These are phyloP conservation scores for Calliphora vomitoria DNA, from an alignment of 2,888 invertebrate genomes.

Conservation along the genomic window DNA sequence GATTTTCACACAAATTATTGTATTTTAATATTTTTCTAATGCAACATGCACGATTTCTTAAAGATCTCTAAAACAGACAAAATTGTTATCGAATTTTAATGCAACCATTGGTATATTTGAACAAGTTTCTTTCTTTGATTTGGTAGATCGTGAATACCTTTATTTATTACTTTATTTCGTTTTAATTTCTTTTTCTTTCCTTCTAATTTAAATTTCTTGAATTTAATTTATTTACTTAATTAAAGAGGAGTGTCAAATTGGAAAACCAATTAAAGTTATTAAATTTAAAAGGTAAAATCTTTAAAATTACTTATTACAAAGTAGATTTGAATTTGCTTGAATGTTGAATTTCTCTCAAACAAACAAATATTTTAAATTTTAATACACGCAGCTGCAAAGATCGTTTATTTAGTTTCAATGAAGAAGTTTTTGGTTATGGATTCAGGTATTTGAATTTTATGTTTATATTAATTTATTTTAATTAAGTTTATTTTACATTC, in stretches of 20 bases:
- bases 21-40: too few relatives aligned
- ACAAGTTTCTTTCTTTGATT: too few relatives aligned
- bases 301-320: slow-evolving; percentile 2
- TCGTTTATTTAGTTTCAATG: slow-evolving; percentile 92
- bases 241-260: slow-evolving; percentile 82
- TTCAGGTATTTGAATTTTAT: slow-evolving; percentile 79
- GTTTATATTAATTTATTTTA: slow-evolving; percentile 14
- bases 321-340: slow-evolving; percentile 43
- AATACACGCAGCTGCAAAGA: slow-evolving; percentile 92
- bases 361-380: slow-evolving; percentile 71
- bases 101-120: too few relatives aligned
- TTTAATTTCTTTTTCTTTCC: slow-evolving; percentile 19
- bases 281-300: slow-evolving; percentile 82
- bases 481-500: not conserved
- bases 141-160: slow-evolving; percentile 42
- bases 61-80: too few relatives aligned
- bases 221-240: slow-evolving; percentile 66
- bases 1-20: too few relatives aligned
- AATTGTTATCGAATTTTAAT: too few relatives aligned
- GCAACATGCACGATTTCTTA: too few relatives aligned
- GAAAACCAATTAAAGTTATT: slow-evolving; percentile 81
- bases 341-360: slow-evolving; percentile 49
- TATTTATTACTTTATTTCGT: slow-evolving; percentile 44
- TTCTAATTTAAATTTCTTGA: slow-evolving; percentile 25
- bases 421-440: slow-evolving; percentile 88